Conservation (phyloP, 2,888 invertebrate genomes). For the Lapara coniferarum region DNA sequence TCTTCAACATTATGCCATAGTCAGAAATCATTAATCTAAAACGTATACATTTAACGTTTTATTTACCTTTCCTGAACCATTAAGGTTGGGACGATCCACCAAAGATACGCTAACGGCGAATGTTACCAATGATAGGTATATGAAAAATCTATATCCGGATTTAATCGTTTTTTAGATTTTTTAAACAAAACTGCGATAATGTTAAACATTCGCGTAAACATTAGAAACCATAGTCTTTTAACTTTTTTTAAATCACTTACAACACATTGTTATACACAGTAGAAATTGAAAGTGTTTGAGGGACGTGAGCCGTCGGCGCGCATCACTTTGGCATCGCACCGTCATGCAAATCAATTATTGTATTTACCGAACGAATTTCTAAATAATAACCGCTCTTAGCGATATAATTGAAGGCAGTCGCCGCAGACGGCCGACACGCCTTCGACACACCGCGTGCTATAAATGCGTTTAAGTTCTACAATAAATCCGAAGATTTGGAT, state of each 20-base stretch:
- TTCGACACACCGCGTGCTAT: constrained; percentile 30
- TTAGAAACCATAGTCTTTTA: neutral
- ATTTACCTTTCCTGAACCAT: too few species aligned
- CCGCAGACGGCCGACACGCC: constrained; percentile 57
- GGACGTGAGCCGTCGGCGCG: constrained; percentile 36
- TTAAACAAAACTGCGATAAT: neutral
- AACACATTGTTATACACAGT: neutral
- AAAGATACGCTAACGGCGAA: too few species aligned
- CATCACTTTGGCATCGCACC: constrained; percentile 52
- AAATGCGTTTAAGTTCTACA: constrained; percentile 9
- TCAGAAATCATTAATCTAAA: too few species aligned
- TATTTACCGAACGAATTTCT: constrained; percentile 73
- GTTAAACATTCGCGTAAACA: too few species aligned
- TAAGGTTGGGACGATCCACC: too few species aligned
- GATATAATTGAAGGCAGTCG: constrained; percentile 71
- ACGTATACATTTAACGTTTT: too few species aligned
- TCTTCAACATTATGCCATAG: too few species aligned
- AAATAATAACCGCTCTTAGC: constrained; percentile 72
- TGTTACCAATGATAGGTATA: too few species aligned
- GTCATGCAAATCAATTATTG: constrained; percentile 70
- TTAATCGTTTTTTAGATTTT: too few species aligned
- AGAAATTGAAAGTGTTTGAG: constrained; percentile 47
- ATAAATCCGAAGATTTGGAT: constrained; percentile 45
- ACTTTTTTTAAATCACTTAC: neutral
- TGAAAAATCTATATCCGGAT: too few species aligned